A percentile compares a stretch with the other conserved stretches of the same genome.
Conservation (phyloP, 2,888 invertebrate genomes). For the Cataglyphis livida region DNA sequence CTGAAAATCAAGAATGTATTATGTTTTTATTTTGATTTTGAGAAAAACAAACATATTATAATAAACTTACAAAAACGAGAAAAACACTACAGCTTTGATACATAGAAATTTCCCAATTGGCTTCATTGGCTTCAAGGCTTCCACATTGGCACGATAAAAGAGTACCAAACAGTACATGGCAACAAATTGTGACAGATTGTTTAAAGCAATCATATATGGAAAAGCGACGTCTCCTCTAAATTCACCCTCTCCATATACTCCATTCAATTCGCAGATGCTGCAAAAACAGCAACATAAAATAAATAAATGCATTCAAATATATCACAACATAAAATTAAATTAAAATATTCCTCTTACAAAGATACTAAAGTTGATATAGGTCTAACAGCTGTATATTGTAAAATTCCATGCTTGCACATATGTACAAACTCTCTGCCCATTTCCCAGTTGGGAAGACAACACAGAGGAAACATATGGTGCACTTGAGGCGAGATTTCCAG, state of each 20-base stretch:
- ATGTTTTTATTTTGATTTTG: neutral
- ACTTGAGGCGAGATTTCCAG: constrained; percentile 94
- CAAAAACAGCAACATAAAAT: constrained; percentile 76
- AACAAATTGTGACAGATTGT: constrained; percentile 97
- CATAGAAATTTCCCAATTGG: constrained; percentile 98
- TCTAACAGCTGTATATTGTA: constrained; percentile 97
- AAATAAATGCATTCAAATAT: neutral
- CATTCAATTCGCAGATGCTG: constrained; percentile 94
- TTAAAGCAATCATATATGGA: constrained; percentile 94
- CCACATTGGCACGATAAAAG: constrained; percentile 95
- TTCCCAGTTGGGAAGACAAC: constrained; percentile 96
- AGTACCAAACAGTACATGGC: constrained; percentile 98
- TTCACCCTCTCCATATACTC: constrained; percentile 96
- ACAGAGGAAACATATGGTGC: constrained; percentile 95
- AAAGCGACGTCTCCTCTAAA: constrained; percentile 95
- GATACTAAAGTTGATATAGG: constrained; percentile 96
- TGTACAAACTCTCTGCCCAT: constrained; percentile 97
- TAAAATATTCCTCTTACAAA: constrained; percentile 88
- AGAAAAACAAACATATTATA: neutral
- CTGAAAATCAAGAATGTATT: constrained; percentile 86
- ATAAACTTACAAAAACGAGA: constrained; percentile 97
- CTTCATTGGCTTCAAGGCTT: constrained; percentile 95
- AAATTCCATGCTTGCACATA: constrained; percentile 98
- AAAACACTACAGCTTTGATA: constrained; percentile 98
- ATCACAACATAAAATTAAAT: neutral